Evolutionary conservation across 2,797 vertebrate species (phyloP), one percentile per base, ranked within the genome.

Genomic region (Triplophysa yarkandensis): DNA sequence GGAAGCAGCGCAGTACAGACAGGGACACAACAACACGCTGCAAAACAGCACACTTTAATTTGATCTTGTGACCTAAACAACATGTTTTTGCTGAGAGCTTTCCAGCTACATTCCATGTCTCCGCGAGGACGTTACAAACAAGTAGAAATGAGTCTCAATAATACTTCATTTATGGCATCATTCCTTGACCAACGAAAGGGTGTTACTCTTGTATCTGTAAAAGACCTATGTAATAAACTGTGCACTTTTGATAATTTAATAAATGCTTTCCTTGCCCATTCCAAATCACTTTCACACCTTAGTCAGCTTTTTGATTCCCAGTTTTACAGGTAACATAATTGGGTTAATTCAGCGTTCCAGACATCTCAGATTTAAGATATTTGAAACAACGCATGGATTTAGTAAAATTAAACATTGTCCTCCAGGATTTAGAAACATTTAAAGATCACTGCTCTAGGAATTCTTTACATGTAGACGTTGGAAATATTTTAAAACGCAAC

Each of bases 41-140:
- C 41, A 50, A 36, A 60, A 48, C 55, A 80, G 60, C 44, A 7
- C 36, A 21, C n/a, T 58, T 65, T 69, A 39, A 77, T 57, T 64
- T 58, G 54, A 67, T 73, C 74, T 65, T 39, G 27, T 69, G 70
- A 74, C 60, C 43, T 43, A 25, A 63, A 57, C 25, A 73, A 73
- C 66, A 36, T 34, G 65, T 32, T 73, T 32, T 50, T 55, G 36
- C 61, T 32, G 61, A 30, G 36, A 55, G 10, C 41, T 19, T 55
- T 21, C 61, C 61, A 73, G 21, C 14, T 11, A 9, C 63, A 28
- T n/a, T 39, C 44, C 43, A 36, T 25, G 30, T 28, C 32, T 28
- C 3, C 5, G 48, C 7, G 21, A 52, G 48, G 21, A 52, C 5
- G 21, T 52, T 52, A 23, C 48, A 52, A 17, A 52, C 21, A 23